Evolutionary conservation across 2,113 vertebrate genomes (phyloP), one percentile per base, ranked within the genome.

Genomic region (Parus major): DNA sequence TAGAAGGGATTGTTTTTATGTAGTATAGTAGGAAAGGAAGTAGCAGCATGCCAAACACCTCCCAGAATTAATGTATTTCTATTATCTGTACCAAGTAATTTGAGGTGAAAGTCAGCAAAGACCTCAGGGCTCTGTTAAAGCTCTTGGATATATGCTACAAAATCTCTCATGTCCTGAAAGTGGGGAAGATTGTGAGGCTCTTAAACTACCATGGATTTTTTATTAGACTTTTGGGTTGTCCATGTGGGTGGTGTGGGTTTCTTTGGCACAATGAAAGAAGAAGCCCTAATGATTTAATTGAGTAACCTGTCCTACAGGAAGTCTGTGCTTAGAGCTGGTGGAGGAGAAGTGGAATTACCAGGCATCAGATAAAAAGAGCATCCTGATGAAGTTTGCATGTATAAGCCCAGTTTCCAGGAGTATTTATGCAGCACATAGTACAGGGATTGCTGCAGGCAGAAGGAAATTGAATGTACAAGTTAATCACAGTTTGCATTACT

Each of bases 401-500:
- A 7, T 68, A 76, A 91, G 11, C 31, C 18, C 31, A 49, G 7
- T 69, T 89, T 85, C 65, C 80, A 72, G 65, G 39, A 66, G 28
- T 49, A 19, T 52, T 88, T 76, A 68, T 69, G 59, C 22, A 69
- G 23, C 44, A 82, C 0, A 0, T 25, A 39, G 41, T 31, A 25
- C 22, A 56, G 31, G 6, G 22, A 46, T 82, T 0, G 12, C 49
- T 86, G 71, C n/a, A 86, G 79, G 68, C n/a, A 88, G n/a, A 61
- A 82, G 36, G 31, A 88, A 88, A 88, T 61, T 86, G 16, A 25
- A 72, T 20, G 18, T 61, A 46, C 0, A 4, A 65, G 25, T 79
- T 91, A 87, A 91, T 88, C 75, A 85, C 41, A 57, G n/a, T 80
- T 96, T 93, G 65, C 20, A 8, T 69, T 91, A 46, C 41, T 76